A percentile compares a stretch with the other conserved stretches of the same genome.
phyloP scores from a whole-genome alignment of 2,797 vertebrate genomes.

The Tachyglossus aculeatus region DNA sequence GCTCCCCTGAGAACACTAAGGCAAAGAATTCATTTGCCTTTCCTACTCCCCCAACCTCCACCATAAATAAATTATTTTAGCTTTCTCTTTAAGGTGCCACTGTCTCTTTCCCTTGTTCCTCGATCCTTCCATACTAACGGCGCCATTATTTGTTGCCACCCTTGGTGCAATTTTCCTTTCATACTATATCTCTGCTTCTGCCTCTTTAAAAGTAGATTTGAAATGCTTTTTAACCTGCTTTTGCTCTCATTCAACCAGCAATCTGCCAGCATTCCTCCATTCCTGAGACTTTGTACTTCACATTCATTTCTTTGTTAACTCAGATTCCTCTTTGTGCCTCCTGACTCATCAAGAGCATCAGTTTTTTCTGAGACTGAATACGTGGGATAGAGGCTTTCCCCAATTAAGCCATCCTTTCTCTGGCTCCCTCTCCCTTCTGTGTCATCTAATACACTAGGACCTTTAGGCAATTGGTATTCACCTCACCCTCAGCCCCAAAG shows the following conservation, averaged over 20 bases:
- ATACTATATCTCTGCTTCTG: background rate
- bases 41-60: background rate
- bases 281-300: background rate
- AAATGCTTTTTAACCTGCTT: background rate
- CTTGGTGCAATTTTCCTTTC: background rate
- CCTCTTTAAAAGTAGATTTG: too few relatives aligned
- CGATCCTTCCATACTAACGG: background rate
- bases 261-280: background rate
- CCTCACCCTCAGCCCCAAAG: too few relatives aligned
- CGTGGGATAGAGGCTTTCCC: too few relatives aligned
- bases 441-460: too few relatives aligned
- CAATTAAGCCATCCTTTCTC: too few relatives aligned
- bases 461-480: too few relatives aligned
- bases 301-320: background rate
- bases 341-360: background rate
- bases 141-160: background rate
- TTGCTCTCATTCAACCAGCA: background rate
- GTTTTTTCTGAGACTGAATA: too few relatives aligned
- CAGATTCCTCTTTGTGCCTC: background rate
- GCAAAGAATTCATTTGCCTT: constrained; percentile 32
- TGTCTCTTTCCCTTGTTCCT: background rate
- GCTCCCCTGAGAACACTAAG: constrained; percentile 17
- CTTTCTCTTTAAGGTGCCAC: constrained; percentile 8
- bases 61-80: constrained; percentile 21
- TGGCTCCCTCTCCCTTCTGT: too few relatives aligned